Evolutionary conservation across 2,113 vertebrate species (phyloP).

Genomic region (Cnemophilus loriae): DNA sequence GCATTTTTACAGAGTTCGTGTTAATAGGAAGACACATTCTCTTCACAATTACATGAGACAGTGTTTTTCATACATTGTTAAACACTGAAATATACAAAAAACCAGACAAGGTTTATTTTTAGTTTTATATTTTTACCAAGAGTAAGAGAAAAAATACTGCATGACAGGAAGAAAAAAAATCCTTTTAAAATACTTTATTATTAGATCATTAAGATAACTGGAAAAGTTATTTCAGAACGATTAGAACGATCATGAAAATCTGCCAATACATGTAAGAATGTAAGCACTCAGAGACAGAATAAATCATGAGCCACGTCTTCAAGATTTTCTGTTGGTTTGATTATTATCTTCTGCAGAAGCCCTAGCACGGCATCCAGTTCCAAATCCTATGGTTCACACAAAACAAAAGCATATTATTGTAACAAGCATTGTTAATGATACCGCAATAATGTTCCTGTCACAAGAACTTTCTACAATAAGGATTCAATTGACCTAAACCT

Average conservation of each 20-base stretch:
- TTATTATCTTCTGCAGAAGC: not conserved
- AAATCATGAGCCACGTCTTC: not conserved
- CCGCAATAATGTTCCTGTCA: not conserved
- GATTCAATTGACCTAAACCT: not conserved
- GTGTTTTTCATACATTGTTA: not conserved
- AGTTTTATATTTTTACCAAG: not conserved
- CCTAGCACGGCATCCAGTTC: not conserved
- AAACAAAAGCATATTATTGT: not conserved
- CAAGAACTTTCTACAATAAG: not conserved
- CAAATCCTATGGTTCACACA: not conserved
- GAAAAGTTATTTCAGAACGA: not conserved
- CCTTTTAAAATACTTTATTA: not conserved
- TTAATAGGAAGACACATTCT: not conserved
- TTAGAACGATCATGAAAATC: not conserved
- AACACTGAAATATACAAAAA: not conserved
- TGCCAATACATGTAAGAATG: not conserved
- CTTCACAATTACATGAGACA: not conserved
- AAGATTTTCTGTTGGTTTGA: not conserved
- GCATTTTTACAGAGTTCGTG: not conserved
- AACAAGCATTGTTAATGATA: not conserved
- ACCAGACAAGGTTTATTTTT: not conserved
- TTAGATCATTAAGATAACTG: not conserved
- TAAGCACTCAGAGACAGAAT: not conserved
- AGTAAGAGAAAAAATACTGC: not conserved
- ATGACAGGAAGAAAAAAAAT: not conserved